Evolutionary conservation across 2,113 vertebrate species (phyloP).

Genomic region (Notothenia coriiceps): DNA sequence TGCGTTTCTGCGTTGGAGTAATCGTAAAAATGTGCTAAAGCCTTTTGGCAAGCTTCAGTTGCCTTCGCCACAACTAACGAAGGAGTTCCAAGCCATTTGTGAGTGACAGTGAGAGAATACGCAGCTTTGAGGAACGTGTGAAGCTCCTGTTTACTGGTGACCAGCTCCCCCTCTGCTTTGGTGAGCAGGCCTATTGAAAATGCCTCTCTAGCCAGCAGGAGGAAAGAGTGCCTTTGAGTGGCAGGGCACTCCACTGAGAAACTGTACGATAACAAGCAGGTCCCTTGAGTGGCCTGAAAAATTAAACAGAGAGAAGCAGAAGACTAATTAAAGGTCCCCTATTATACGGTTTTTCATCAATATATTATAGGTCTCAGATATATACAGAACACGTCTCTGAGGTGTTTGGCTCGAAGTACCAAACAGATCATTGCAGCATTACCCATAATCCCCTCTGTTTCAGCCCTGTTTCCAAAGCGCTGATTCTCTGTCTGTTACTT

Average conservation of each 20-base stretch:
- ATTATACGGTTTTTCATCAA: too few species aligned
- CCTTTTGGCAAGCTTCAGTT: slow-evolving; percentile 81
- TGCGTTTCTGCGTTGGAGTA: slow-evolving; percentile 77
- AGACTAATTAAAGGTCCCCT: background rate
- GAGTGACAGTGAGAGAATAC: slow-evolving; percentile 86
- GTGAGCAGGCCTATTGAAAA: slow-evolving; percentile 92
- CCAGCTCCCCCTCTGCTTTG: slow-evolving; percentile 72
- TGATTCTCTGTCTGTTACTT: too few species aligned
- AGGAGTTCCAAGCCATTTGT: slow-evolving; percentile 83
- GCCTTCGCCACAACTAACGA: slow-evolving; percentile 32
- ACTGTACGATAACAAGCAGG: slow-evolving; percentile 90
- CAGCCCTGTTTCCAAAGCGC: too few species aligned
- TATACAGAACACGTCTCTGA: too few species aligned
- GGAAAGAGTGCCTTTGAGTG: slow-evolving; percentile 73
- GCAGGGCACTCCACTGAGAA: slow-evolving; percentile 86
- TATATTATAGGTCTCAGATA: too few species aligned
- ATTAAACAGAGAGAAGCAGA: slow-evolving; percentile 3
- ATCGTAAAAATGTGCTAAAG: slow-evolving; percentile 82
- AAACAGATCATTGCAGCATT: too few species aligned
- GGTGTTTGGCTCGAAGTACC: too few species aligned
- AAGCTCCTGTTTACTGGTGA: slow-evolving; percentile 92
- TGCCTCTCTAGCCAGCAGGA: slow-evolving; percentile 88
- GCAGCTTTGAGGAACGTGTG: slow-evolving; percentile 92
- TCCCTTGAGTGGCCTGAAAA: slow-evolving; percentile 89
- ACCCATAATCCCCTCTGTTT: too few species aligned